Evolutionary conservation across 2,888 invertebrate species (phyloP), one percentile per base, ranked within the genome.

Genomic region (Volucella inanis): DNA sequence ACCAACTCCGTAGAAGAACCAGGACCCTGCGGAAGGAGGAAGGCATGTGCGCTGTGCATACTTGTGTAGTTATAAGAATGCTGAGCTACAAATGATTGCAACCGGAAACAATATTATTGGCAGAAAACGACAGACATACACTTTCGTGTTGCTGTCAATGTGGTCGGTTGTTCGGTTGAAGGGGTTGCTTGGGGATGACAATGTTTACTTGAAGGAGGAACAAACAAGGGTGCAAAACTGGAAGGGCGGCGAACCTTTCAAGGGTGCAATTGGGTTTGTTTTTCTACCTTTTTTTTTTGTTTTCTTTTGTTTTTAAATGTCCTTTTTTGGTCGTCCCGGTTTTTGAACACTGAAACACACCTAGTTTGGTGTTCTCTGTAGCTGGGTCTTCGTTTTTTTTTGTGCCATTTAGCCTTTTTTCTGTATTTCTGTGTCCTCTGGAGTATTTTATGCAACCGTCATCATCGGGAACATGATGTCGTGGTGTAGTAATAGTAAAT

Each of bases 221-320:
- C 47, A 80, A 81, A 76, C 81, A 74, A 74, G 72, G 65, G 67
- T 49, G 67, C 31, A 54, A 57, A 49, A 43, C 47, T 74, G 15
- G 45, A 8, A 12, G 22, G 57, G 9, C 31, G 52, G 70, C 57
- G 57, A 10, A 49, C 62, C n/a, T 81, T 81, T 72, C 67, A 85
- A 81, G 81, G 85, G 85, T 81, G 80, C 85, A 81, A 81, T 85
- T 77, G 81, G 70, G 80, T 71, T 81, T 77, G 71, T 85, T 85
- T 81, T 85, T 76, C 76, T 81, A 14, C 57, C 62, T 57, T 70
- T 12, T 6, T 39, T 22, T 45, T 43, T 43, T 18, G 1, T 38
- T 65, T 15, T 49, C 47, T 70, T 65, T 45, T 55, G 12, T 64
- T 78, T 74, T 43, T 12, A 18, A 22, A 15, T 64, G 68, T 77